Conservation (phyloP, 2,797 vertebrate genomes). For the Acanthurus lineatus region DNA sequence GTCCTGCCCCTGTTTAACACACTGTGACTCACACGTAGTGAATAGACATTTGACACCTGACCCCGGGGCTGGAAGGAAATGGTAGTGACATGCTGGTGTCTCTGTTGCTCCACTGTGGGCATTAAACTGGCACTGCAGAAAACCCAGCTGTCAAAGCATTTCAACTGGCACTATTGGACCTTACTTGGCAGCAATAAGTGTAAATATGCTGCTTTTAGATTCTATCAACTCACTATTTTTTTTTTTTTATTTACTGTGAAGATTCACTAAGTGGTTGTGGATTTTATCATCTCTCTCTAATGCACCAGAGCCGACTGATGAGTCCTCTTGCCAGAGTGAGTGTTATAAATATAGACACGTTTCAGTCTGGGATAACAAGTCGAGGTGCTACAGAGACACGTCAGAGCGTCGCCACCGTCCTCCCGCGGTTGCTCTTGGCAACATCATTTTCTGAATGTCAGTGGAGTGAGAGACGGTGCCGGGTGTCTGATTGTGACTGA, state of each 20-base stretch:
- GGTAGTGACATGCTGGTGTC: conserved; percentile 30
- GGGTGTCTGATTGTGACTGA: conserved; percentile 65
- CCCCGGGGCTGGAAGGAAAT: conserved; percentile 41
- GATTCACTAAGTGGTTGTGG: conserved; percentile 31
- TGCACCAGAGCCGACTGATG: conserved; percentile 9
- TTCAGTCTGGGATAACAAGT: conserved; percentile 51
- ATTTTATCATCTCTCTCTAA: conserved; percentile 48
- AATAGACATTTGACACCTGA: conserved; percentile 60
- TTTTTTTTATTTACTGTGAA: conserved; percentile 2
- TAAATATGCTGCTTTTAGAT: conserved; percentile 15
- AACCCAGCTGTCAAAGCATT: conserved; percentile 42
- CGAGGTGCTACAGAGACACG: conserved; percentile 32
- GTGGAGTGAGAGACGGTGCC: conserved; percentile 54
- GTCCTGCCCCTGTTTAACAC: conserved; percentile 35
- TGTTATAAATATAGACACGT: conserved; percentile 53
- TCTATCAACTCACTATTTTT: conserved; percentile 3
- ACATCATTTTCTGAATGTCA: conserved; percentile 70
- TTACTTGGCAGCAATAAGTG: conserved; percentile 3
- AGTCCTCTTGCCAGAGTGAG: conserved; percentile 35
- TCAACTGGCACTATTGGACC: background rate
- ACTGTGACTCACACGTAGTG: conserved; percentile 48
- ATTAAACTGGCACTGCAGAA: conserved; percentile 15
- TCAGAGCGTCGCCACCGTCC: conserved; percentile 49
- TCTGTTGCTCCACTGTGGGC: conserved; percentile 22
- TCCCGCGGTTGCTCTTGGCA: conserved; percentile 73